These are phyloP conservation scores for Mormyrops attenuatus DNA, from an alignment of 2,797 vertebrate genomes.

Conservation along the genomic window DNA sequence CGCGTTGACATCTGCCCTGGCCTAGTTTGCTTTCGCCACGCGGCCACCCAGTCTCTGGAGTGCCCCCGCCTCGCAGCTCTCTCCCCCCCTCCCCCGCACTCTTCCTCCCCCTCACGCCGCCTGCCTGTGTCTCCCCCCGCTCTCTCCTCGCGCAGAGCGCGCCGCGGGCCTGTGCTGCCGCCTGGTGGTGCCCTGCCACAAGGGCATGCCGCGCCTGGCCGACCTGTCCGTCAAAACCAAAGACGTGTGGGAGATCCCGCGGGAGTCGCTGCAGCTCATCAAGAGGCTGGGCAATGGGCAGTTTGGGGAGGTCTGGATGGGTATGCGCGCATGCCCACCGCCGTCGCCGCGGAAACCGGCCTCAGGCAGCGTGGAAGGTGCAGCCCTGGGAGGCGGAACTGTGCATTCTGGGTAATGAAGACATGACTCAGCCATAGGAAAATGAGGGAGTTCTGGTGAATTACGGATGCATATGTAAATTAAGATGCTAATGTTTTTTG, in stretches of 20 bases:
- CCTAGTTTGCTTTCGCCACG: not conserved
- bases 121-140: constrained; percentile 29
- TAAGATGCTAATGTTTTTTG: not conserved
- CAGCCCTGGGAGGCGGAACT: constrained; percentile 42
- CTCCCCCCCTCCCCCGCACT: constrained; percentile 11
- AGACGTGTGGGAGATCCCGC: constrained; percentile 97
- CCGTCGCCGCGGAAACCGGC: constrained; percentile 49
- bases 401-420: constrained; percentile 16
- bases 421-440: not conserved
- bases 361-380: constrained; percentile 62
- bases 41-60: not conserved
- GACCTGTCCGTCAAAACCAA: constrained; percentile 99
- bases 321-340: constrained; percentile 72
- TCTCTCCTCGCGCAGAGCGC: constrained; percentile 67
- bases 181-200: constrained; percentile 94
- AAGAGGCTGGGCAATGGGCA: constrained; percentile 97
- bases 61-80: not conserved
- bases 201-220: constrained; percentile 94
- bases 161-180: constrained; percentile 96
- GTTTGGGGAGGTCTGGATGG: constrained; percentile 99
- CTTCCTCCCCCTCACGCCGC: constrained; percentile 38
- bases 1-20: not conserved
- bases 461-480: constrained; percentile 9
- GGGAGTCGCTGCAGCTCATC: constrained; percentile 94
- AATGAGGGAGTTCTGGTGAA: not conserved